Evolutionary conservation across 2,113 vertebrate species (phyloP).

Genomic region (Leiothrix lutea): DNA sequence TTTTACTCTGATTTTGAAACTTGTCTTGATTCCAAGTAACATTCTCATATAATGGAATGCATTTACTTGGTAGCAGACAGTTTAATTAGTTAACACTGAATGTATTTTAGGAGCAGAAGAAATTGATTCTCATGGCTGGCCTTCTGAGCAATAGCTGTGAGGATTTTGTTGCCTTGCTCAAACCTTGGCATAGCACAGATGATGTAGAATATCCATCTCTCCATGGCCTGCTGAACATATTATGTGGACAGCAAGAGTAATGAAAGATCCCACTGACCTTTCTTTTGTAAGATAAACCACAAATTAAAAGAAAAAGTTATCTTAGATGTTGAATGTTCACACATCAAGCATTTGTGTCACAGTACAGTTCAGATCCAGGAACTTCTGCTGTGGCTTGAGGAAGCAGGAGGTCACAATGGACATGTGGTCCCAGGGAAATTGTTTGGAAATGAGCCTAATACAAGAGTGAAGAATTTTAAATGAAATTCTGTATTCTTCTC

Average conservation of each 20-base stretch:
- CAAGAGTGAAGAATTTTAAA: not conserved
- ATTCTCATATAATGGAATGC: not conserved
- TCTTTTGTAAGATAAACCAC: not conserved
- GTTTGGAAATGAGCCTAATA: not conserved
- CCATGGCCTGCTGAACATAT: conserved; percentile 64
- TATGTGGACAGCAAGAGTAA: conserved; percentile 16
- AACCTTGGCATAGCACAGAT: conserved; percentile 61
- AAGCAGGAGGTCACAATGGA: not conserved
- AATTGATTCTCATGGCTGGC: conserved; percentile 48
- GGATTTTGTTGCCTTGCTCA: conserved; percentile 62
- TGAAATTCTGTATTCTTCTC: not conserved
- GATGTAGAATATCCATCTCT: conserved; percentile 62
- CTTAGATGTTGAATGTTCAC: not conserved
- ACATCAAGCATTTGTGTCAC: not conserved
- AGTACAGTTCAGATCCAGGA: not conserved
- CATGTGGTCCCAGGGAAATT: not conserved
- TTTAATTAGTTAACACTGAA: conserved; percentile 43
- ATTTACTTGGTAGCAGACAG: not conserved
- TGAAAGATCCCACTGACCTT: conserved; percentile 9
- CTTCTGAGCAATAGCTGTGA: conserved; percentile 28
- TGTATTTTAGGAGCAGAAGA: conserved; percentile 50
- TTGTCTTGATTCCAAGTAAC: conserved; percentile 3
- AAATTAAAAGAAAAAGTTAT: not conserved
- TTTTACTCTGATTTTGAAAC: not conserved
- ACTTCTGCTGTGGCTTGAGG: not conserved